These are phyloP conservation scores for Lithophane socia DNA, from an alignment of 2,888 invertebrate genomes.

Conservation along the genomic window DNA sequence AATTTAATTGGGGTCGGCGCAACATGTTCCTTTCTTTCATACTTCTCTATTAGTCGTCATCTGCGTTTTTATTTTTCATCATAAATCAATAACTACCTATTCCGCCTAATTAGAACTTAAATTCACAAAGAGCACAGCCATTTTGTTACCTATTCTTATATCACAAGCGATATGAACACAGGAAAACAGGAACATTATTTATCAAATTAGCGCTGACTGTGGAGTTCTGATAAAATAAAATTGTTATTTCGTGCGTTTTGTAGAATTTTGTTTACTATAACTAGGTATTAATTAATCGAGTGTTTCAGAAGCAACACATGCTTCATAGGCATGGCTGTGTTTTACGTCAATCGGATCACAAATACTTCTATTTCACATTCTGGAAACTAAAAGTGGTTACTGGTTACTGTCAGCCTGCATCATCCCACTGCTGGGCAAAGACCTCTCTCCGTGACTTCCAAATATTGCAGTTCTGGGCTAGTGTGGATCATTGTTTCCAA, in stretches of 20 bases:
- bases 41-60: no score
- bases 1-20: no score
- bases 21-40: no score
- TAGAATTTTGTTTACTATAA: not conserved
- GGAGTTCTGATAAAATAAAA: not conserved
- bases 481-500: not conserved
- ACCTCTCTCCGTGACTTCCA: not conserved
- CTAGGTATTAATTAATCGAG: not conserved
- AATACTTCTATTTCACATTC: not conserved
- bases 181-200: not conserved
- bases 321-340: no score
- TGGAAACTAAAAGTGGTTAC: not conserved
- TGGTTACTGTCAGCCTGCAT: not conserved
- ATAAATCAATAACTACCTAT: no score
- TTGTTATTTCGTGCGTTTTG: not conserved
- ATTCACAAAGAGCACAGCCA: no score
- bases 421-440: not conserved
- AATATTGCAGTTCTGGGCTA: not conserved
- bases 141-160: no score
- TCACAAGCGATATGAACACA: not conserved
- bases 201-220: not conserved
- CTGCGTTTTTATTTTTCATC: no score
- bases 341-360: not conserved
- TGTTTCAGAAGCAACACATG: not conserved
- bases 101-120: no score